Evolutionary conservation across 2,888 invertebrate genomes (phyloP).

Genomic region (Agonopterix arenella): DNA sequence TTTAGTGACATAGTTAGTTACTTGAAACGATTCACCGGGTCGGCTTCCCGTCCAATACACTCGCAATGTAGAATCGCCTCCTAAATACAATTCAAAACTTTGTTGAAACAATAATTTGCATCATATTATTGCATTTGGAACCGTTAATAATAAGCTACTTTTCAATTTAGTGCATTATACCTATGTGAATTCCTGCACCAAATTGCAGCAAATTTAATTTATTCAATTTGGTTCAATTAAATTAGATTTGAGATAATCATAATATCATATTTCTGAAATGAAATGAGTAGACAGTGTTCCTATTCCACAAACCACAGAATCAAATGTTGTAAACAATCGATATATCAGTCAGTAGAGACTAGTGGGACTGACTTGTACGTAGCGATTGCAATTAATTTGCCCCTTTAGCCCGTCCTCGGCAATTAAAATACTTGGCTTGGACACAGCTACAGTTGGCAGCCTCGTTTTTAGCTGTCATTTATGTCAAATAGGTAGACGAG

Average conservation of each 20-base stretch:
- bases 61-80: background rate
- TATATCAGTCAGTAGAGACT: constrained; percentile 10
- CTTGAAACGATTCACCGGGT: no score
- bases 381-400: constrained; percentile 22
- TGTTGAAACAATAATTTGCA: constrained; percentile 2
- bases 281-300: background rate
- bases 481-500: constrained; percentile 4
- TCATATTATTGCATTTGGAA: constrained; percentile 4
- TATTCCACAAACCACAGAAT: background rate
- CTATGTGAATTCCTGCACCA: background rate
- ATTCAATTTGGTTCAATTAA: constrained; percentile 5
- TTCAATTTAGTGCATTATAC: background rate
- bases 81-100: background rate
- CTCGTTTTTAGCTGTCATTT: constrained; percentile 8
- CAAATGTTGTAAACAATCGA: constrained; percentile 7
- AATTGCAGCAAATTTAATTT: constrained; percentile 1
- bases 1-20: no score
- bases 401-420: constrained; percentile 18
- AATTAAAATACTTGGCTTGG: constrained; percentile 33
- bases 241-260: background rate
- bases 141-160: no score
- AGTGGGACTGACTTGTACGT: constrained; percentile 2
- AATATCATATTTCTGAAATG: background rate
- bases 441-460: constrained; percentile 14
- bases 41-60: no score